Percentiles rank a stretch among this genome's conserved stretches.
Evolutionary conservation across 2,797 vertebrate species (phyloP).

Genomic region (Perodicticus potto): DNA sequence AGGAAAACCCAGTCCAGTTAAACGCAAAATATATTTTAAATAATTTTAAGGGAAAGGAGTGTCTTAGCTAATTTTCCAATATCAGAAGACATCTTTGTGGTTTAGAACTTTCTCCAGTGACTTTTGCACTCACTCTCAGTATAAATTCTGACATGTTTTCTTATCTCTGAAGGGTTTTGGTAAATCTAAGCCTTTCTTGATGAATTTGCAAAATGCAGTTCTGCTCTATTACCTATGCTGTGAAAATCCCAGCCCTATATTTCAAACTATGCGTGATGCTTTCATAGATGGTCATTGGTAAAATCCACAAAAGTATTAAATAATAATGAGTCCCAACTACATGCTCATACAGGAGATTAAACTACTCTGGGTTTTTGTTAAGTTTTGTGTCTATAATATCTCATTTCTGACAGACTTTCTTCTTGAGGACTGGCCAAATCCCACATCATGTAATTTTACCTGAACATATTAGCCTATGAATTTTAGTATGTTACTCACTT

Average conservation of each 20-base stretch:
- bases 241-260: neutral
- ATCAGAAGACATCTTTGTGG: neutral
- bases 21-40: constrained; percentile 4
- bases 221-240: neutral
- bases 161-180: neutral
- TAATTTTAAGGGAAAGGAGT: neutral
- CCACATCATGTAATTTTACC: neutral
- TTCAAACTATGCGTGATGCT: neutral
- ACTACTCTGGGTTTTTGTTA: neutral
- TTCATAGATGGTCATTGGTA: neutral
- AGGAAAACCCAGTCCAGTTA: neutral
- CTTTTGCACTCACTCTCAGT: neutral
- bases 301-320: neutral
- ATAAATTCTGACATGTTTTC: neutral
- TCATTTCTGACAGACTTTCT: neutral
- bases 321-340: too few species aligned
- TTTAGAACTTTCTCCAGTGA: neutral
- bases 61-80: neutral
- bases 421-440: neutral
- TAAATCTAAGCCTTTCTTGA: neutral
- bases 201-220: neutral
- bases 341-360: neutral
- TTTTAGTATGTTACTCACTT: neutral
- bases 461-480: neutral
- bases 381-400: neutral